Conservation (phyloP, 2,888 invertebrate species). For the Halictus ligatus region DNA sequence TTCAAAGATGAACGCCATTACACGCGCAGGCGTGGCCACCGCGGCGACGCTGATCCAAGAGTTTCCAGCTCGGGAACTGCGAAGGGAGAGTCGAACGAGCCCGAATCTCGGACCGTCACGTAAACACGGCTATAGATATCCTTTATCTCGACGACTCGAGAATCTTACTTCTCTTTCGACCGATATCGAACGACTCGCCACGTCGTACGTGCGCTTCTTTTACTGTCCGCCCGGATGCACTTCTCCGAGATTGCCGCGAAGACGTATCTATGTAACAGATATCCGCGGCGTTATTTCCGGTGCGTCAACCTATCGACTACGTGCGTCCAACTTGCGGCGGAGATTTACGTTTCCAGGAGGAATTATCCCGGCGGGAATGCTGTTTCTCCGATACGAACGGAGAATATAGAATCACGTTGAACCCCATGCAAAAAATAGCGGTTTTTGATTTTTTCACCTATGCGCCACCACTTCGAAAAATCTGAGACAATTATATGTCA, state of each 20-base stretch:
- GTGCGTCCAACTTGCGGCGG: constrained; percentile 8
- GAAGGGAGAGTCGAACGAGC: constrained; percentile 56
- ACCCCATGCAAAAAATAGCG: too few species aligned
- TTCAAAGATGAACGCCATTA: not conserved
- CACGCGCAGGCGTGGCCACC: constrained; percentile 3
- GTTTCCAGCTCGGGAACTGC: constrained; percentile 62
- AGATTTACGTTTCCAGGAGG: too few species aligned
- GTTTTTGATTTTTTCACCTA: too few species aligned
- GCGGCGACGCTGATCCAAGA: constrained; percentile 44
- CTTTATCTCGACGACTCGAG: constrained; percentile 64
- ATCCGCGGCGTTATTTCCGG: constrained; percentile 53
- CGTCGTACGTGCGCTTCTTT: constrained; percentile 42
- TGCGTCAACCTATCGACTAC: constrained; percentile 22
- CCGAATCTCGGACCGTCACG: constrained; percentile 64
- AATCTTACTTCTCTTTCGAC: constrained; percentile 55
- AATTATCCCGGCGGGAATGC: too few species aligned
- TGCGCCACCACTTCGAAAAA: too few species aligned
- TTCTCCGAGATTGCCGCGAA: constrained; percentile 39
- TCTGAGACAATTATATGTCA: too few species aligned
- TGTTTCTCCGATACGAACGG: too few species aligned
- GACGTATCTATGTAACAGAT: constrained; percentile 38
- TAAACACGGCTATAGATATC: constrained; percentile 73
- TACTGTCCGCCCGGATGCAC: constrained; percentile 43
- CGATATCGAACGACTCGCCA: constrained; percentile 53
- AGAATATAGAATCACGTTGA: too few species aligned